A percentile compares a stretch with the other conserved stretches of the same genome.
These are phyloP conservation scores for Dermochelys coriacea DNA, from an alignment of 2,797 vertebrate species.

Conservation along the genomic window DNA sequence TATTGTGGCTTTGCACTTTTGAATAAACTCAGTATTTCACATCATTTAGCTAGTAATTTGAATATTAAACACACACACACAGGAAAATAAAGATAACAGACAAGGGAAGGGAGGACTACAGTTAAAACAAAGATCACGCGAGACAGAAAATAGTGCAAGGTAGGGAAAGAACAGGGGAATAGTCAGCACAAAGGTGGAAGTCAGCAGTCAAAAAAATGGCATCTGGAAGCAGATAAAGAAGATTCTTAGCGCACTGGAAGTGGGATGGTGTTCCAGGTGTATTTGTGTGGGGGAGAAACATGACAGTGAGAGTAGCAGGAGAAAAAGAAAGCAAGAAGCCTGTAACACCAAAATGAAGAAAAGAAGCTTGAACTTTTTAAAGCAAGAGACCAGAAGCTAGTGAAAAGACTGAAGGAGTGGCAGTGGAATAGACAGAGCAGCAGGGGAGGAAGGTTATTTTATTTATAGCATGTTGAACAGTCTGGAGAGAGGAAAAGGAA, in stretches of 20 bases:
- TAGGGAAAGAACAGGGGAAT: not conserved
- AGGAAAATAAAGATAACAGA: not conserved
- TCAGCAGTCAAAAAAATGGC: not conserved
- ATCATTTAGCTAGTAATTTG: not conserved
- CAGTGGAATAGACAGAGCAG: not conserved
- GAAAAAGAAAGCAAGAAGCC: not conserved
- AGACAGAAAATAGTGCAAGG: not conserved
- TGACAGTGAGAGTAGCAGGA: not conserved
- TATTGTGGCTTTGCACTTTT: not conserved
- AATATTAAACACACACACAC: not conserved
- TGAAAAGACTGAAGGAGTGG: not conserved
- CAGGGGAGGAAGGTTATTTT: not conserved
- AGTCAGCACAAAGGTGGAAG: not conserved
- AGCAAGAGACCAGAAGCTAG: not conserved
- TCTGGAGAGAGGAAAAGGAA: not conserved
- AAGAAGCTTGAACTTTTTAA: not conserved
- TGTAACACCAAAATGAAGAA: not conserved
- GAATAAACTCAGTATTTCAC: not conserved
- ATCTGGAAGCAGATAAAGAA: not conserved
- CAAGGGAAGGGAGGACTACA: not conserved
- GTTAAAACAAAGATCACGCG: not conserved
- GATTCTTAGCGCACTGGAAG: not conserved
- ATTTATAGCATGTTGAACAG: not conserved
- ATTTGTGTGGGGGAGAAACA: fast-evolving
- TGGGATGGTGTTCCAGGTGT: not conserved